Conservation (phyloP, 2,797 vertebrate genomes). For the Oophaga sylvatica region DNA sequence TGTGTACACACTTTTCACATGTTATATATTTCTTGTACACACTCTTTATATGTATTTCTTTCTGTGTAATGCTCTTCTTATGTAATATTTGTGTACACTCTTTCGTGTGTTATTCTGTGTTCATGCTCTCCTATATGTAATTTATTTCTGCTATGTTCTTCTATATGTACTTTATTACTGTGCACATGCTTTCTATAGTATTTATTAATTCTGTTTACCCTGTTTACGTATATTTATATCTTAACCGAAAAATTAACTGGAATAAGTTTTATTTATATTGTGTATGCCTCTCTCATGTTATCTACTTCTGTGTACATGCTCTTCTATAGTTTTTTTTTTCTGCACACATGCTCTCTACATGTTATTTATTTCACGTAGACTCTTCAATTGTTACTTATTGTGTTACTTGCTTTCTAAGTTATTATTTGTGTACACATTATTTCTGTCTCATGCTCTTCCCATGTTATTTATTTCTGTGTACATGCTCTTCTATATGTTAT, state of each 20-base stretch:
- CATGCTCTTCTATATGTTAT: background rate
- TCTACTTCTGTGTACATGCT: background rate
- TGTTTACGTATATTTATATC: too few relatives aligned
- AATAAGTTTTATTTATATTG: background rate
- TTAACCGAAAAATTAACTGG: background rate
- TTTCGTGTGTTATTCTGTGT: background rate
- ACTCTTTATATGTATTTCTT: background rate
- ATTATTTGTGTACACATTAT: too few relatives aligned
- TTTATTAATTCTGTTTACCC: too few relatives aligned
- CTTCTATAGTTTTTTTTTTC: background rate
- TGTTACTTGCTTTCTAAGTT: background rate
- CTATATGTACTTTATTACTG: background rate
- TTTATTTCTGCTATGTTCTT: background rate
- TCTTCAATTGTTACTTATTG: background rate
- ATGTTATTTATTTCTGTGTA: background rate
- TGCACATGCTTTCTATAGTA: too few relatives aligned
- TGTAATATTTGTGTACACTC: background rate
- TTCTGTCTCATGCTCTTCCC: background rate
- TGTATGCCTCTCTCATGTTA: too few relatives aligned
- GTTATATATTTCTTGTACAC: background rate
- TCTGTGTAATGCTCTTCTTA: background rate
- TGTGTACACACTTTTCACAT: background rate
- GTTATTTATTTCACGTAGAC: background rate
- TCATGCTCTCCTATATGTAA: background rate
- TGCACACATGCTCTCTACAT: too few relatives aligned